Evolutionary conservation across 2,113 vertebrate species (phyloP), one percentile per base, ranked within the genome.

Genomic region (Paramormyrops kingsleyae): DNA sequence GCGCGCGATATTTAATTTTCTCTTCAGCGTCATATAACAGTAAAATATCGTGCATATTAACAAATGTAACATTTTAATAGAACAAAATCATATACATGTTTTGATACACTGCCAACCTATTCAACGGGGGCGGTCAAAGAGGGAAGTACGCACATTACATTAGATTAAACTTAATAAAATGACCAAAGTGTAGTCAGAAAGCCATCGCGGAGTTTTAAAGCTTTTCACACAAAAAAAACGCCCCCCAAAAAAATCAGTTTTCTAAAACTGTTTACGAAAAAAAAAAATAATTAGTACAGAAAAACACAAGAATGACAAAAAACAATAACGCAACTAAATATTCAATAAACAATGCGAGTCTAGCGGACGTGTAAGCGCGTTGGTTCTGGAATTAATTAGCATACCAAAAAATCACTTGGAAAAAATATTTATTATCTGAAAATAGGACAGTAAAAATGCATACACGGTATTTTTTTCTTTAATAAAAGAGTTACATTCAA

Each of bases 41-140:
- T 46, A 4, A n/a, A 6, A 87, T 52, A 39, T 7, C 66, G 47
- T 94, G 93, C 94, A 95, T 94, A 93, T 94, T 92, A 27, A 31
- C n/a, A 12, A 27, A 70, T 27, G 12, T 27, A 31, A 70, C 0
- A 31, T 1, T 70, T 31, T 70, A 9, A 27, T 31, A 70, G 3
- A 13, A 70, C 5, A 59, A 24, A n/a, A 13, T 59, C 56, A 24
- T 7, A 24, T 56, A 24, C 19, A 21, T 56, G 53, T 6, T 24
- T 56, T 21, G 53, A 56, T 24, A 56, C 21, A 56, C 19, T 24
- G 19, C 1, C 53, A 56, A 21, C 19, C 53, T 56, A 6, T 56
- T 56, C 6, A 21, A 56, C 53, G 21, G 53, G 17, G 53, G 53
- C 59, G n/a, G 59, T 27, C 59, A n/a, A 66, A 27, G 24, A 66